These are phyloP conservation scores for Coregonus clupeaformis DNA, from an alignment of 2,113 vertebrate genomes.

Conservation along the genomic window DNA sequence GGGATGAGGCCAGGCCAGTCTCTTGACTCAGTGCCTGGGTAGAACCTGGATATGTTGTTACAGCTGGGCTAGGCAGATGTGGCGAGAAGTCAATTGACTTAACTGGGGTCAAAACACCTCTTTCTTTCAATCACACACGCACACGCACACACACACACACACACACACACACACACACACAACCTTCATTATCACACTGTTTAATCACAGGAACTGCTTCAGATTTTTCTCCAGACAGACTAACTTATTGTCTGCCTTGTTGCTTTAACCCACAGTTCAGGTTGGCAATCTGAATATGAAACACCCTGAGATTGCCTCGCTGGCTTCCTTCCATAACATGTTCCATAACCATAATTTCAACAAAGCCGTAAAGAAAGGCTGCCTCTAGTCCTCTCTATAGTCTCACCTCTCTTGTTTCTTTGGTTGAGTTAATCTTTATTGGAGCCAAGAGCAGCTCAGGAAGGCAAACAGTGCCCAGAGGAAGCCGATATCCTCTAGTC, in stretches of 20 bases:
- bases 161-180: constrained; percentile 9
- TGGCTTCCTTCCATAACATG: constrained; percentile 56
- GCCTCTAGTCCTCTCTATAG: constrained; percentile 50
- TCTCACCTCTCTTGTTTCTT: constrained; percentile 62
- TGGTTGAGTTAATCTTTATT: constrained; percentile 50
- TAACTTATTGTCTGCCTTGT: constrained; percentile 32
- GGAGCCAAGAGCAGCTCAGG: constrained; percentile 60
- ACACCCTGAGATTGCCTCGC: constrained; percentile 45
- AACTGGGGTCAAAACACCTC: constrained; percentile 65
- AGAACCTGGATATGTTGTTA: constrained; percentile 66
- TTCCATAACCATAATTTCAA: constrained; percentile 46
- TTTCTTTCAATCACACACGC: constrained; percentile 7
- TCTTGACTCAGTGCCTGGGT: constrained; percentile 56
- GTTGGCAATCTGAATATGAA: constrained; percentile 50
- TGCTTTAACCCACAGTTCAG: constrained; percentile 33
- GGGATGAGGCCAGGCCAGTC: constrained; percentile 61
- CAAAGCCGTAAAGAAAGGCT: constrained; percentile 37
- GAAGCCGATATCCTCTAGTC: constrained; percentile 52
- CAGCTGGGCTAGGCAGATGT: constrained; percentile 71
- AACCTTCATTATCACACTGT: constrained; percentile 21
- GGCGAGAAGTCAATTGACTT: constrained; percentile 74
- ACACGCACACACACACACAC: constrained; percentile 26
- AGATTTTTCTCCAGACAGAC: constrained; percentile 30
- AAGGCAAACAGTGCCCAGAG: constrained; percentile 57
- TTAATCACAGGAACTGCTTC: constrained; percentile 29